Percentiles rank a stretch among this genome's conserved stretches.
Evolutionary conservation across 37 sponge, comb jelly and placozoan species (phyloP).

Genomic region (Chondrosia reniformis): DNA sequence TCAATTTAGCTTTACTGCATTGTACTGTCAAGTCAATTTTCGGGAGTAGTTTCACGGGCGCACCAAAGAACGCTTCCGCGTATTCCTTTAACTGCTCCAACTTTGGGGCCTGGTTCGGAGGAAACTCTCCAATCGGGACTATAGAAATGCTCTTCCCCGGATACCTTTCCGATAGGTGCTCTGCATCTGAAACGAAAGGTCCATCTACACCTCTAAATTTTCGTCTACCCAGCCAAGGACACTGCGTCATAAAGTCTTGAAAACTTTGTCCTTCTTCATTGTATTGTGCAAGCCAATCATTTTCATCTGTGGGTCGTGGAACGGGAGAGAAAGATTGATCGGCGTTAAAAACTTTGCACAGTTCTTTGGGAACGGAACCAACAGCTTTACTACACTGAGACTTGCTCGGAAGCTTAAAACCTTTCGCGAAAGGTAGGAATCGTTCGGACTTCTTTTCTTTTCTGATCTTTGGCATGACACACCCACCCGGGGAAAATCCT

Average conservation of each 20-base stretch:
- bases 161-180: conserved; percentile 64
- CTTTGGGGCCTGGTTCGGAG: conserved; percentile 21
- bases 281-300: conserved; percentile 99
- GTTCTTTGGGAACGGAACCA: not conserved
- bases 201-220: conserved; percentile 47
- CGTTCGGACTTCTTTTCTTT: not conserved
- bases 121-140: conserved; percentile 69
- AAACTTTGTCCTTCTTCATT: conserved; percentile 88
- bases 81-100: conserved; percentile 62
- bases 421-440: conserved; percentile 63
- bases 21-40: conserved; percentile 32
- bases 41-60: conserved; percentile 57
- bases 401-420: conserved; percentile 59
- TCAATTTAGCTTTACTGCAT: not conserved
- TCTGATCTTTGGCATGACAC: no score
- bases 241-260: conserved; percentile 58
- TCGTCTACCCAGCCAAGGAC: conserved; percentile 82
- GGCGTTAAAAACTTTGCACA: not conserved
- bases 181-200: conserved; percentile 52
- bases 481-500: no score
- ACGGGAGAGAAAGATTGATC: conserved; percentile 57
- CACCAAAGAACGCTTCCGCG: conserved; percentile 58
- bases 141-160: conserved; percentile 78
- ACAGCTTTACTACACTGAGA: conserved; percentile 45
- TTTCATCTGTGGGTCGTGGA: conserved; percentile 61